Evolutionary conservation across 2,888 invertebrate genomes (phyloP).

Genomic region (Mimumesa dahlbomi): DNA sequence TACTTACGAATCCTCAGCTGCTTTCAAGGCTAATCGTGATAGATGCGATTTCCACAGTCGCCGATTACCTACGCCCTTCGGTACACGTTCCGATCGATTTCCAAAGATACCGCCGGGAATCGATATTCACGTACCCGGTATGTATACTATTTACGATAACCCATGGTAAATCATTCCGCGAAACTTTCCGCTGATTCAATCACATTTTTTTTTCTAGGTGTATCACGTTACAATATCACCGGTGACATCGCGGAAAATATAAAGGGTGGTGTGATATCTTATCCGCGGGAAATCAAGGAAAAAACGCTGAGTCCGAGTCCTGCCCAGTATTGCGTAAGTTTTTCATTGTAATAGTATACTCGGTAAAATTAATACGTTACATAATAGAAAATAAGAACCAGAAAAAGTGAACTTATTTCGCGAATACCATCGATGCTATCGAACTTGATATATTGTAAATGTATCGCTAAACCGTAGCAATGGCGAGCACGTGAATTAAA

Average conservation of each 20-base stretch:
- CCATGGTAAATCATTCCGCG: no score
- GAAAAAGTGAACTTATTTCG: constrained; percentile 10
- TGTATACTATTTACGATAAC: neutral
- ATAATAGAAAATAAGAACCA: neutral
- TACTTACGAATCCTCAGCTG: constrained; percentile 55
- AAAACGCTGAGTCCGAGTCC: constrained; percentile 6
- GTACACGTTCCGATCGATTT: constrained; percentile 47
- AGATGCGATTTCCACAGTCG: constrained; percentile 54
- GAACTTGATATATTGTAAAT: neutral
- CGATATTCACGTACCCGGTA: constrained; percentile 56
- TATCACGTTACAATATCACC: constrained; percentile 34
- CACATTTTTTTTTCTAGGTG: constrained; percentile 39
- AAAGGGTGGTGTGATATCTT: constrained; percentile 42
- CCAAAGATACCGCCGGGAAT: constrained; percentile 27
- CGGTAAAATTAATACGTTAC: constrained; percentile 3
- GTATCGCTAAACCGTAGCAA: neutral
- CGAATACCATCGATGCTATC: neutral
- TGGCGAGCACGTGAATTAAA: constrained; percentile 32
- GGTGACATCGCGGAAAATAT: constrained; percentile 41
- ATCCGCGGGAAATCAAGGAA: neutral
- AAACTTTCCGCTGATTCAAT: no score
- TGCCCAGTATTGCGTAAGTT: constrained; percentile 44
- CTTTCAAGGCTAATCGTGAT: constrained; percentile 62
- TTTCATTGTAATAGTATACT: neutral
- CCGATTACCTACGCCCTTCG: constrained; percentile 51